These are phyloP conservation scores for Torymus auratus DNA, from an alignment of 2,888 invertebrate species.

Conservation along the genomic window DNA sequence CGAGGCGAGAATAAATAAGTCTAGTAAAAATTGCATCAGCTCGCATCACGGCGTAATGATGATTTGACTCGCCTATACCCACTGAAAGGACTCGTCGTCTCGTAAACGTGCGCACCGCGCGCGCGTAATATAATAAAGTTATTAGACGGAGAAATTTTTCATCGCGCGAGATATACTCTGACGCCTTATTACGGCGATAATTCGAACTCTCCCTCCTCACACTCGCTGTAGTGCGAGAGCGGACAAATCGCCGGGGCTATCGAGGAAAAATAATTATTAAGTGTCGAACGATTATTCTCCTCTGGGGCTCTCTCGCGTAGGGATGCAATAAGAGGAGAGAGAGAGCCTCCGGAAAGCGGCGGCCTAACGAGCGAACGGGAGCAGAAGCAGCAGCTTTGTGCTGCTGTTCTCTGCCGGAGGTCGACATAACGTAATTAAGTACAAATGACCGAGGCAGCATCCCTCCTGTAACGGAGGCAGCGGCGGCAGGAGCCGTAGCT, in stretches of 20 bases:
- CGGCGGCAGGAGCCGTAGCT: slow-evolving; percentile 55
- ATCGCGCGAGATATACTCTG: not conserved
- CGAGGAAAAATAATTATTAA: slow-evolving; percentile 52
- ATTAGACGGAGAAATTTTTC: slow-evolving; percentile 28
- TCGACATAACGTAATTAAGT: slow-evolving; percentile 69
- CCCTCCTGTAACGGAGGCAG: slow-evolving; percentile 1
- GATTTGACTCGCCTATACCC: slow-evolving; percentile 6
- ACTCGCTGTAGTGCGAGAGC: not conserved
- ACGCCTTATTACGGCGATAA: slow-evolving; percentile 23
- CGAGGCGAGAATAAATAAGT: not conserved
- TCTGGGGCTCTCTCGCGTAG: not conserved
- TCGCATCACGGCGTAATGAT: not conserved
- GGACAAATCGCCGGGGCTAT: slow-evolving; percentile 23
- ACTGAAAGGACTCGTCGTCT: slow-evolving; percentile 15
- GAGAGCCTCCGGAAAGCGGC: slow-evolving; percentile 48
- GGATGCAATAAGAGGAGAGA: slow-evolving; percentile 36
- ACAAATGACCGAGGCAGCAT: slow-evolving; percentile 61
- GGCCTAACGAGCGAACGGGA: slow-evolving; percentile 60
- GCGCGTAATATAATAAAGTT: slow-evolving; percentile 36
- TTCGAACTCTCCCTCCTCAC: too few species aligned
- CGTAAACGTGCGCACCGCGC: slow-evolving; percentile 1
- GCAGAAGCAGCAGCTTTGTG: not conserved
- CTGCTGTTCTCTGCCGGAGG: slow-evolving; percentile 55
- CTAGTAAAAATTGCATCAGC: slow-evolving; percentile 18
- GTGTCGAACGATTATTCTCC: slow-evolving; percentile 53